Conservation (phyloP, 2,888 invertebrate species). For the Drosophila hamatofila region DNA sequence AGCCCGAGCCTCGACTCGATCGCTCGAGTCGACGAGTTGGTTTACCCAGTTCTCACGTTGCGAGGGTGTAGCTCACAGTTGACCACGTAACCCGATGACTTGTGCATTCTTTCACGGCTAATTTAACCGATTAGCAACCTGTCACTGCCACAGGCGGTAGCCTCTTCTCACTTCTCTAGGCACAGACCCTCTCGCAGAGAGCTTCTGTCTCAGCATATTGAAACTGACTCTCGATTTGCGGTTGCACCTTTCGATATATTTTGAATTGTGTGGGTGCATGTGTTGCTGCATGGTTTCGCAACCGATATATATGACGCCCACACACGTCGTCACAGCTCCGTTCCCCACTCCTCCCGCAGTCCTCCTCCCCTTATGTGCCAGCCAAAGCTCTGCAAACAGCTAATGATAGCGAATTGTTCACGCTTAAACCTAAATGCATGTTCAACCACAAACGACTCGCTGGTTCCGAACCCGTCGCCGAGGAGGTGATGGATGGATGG, state of each 20-base stretch:
- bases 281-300: constrained; percentile 55
- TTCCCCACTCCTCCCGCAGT: not conserved
- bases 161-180: not conserved
- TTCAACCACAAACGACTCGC: constrained; percentile 26
- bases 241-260: constrained; percentile 31
- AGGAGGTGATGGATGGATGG: not conserved
- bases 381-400: constrained; percentile 35
- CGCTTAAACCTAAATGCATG: constrained; percentile 45
- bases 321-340: constrained; percentile 56
- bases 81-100: constrained; percentile 65
- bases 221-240: constrained; percentile 55
- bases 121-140: constrained; percentile 80
- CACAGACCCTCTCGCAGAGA: not conserved
- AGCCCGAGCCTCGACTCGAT: constrained; percentile 10
- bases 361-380: not conserved
- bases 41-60: constrained; percentile 65
- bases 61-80: constrained; percentile 64
- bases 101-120: constrained; percentile 77
- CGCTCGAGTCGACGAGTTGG: constrained; percentile 7
- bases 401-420: constrained; percentile 42
- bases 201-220: constrained; percentile 22
- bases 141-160: constrained; percentile 33
- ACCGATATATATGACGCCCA: constrained; percentile 72
- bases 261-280: constrained; percentile 20
- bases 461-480: not conserved